phyloP scores from a whole-genome alignment of 1,140 invertebrate species.

The Anthonomus grandis region DNA sequence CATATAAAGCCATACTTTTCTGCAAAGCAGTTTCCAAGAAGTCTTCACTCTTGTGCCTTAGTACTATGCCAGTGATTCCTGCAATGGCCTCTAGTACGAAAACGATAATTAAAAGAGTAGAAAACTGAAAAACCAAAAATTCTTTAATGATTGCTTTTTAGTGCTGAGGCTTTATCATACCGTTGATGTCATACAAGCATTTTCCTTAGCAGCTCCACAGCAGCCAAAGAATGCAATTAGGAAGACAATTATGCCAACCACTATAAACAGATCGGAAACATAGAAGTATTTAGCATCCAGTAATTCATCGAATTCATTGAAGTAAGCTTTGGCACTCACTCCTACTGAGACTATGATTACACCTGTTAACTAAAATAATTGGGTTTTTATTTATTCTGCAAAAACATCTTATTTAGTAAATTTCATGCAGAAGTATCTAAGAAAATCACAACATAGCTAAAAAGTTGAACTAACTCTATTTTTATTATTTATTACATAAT shows the following conservation, averaged over 20 bases:
- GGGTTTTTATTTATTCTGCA: too few relatives aligned
- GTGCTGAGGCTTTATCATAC: conserved; percentile 52
- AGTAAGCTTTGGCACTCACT: conserved; percentile 62
- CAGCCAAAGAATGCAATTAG: conserved; percentile 84
- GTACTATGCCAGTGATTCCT: conserved; percentile 79
- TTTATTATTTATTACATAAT: too few relatives aligned
- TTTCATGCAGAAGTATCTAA: too few relatives aligned
- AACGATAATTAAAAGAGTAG: conserved; percentile 72
- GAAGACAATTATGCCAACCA: conserved; percentile 74
- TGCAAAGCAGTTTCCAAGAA: conserved; percentile 63
- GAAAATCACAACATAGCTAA: too few relatives aligned
- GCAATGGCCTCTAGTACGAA: conserved; percentile 80
- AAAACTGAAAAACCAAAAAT: conserved; percentile 70
- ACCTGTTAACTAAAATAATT: conserved; percentile 39
- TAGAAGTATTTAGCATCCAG: conserved; percentile 64
- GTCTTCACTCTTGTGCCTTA: conserved; percentile 63
- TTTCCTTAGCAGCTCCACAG: conserved; percentile 81
- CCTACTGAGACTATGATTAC: conserved; percentile 64
- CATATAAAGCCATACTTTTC: conserved; percentile 63
- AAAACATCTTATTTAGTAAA: too few relatives aligned
- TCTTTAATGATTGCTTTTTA: neutral
- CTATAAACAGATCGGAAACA: conserved; percentile 72
- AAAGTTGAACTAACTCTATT: too few relatives aligned
- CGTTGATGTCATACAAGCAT: conserved; percentile 79
- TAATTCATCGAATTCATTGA: conserved; percentile 64